These are phyloP conservation scores for Drosophila serrata DNA, from an alignment of 1,140 invertebrate species.

Conservation along the genomic window DNA sequence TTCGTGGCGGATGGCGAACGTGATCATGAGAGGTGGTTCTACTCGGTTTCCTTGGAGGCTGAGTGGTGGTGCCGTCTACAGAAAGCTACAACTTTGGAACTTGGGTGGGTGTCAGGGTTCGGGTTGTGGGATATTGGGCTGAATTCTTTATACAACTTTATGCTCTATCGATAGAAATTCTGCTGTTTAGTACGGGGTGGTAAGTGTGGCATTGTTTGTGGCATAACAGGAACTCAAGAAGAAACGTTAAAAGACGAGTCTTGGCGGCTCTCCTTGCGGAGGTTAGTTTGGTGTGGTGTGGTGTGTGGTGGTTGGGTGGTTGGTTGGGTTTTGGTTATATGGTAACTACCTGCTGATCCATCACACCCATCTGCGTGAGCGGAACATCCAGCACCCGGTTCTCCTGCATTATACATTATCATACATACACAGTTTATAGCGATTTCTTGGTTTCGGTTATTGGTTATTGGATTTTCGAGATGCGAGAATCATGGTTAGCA, in stretches of 20 bases:
- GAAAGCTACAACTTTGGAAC: slow-evolving; percentile 50
- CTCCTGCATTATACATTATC: slow-evolving; percentile 86
- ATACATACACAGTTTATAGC: slow-evolving; percentile 63
- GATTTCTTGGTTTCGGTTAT: slow-evolving; percentile 30
- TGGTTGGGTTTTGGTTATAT: slow-evolving; percentile 56
- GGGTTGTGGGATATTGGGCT: slow-evolving; percentile 7
- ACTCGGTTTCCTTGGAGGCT: slow-evolving; percentile 20
- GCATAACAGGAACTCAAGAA: slow-evolving; percentile 66
- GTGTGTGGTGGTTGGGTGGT: slow-evolving; percentile 21
- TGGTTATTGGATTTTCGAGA: slow-evolving; percentile 29
- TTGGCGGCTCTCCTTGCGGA: slow-evolving; percentile 30
- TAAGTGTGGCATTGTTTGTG: slow-evolving; percentile 27
- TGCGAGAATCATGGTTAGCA: slow-evolving; percentile 50
- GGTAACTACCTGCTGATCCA: slow-evolving; percentile 91
- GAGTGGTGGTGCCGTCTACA: slow-evolving; percentile 55
- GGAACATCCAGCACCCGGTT: slow-evolving; percentile 92
- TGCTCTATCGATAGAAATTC: slow-evolving; percentile 63
- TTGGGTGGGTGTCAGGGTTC: slow-evolving; percentile 27
- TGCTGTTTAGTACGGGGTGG: slow-evolving; percentile 39
- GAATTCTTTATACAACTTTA: slow-evolving; percentile 56
- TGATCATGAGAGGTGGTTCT: slow-evolving; percentile 27
- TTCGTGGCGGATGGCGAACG: slow-evolving; percentile 29
- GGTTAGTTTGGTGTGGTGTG: slow-evolving; percentile 36
- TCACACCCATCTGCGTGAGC: slow-evolving; percentile 95
- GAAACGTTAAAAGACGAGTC: slow-evolving; percentile 55